Conservation (phyloP, 2,888 invertebrate species). For the Lycophotia porphyrea region DNA sequence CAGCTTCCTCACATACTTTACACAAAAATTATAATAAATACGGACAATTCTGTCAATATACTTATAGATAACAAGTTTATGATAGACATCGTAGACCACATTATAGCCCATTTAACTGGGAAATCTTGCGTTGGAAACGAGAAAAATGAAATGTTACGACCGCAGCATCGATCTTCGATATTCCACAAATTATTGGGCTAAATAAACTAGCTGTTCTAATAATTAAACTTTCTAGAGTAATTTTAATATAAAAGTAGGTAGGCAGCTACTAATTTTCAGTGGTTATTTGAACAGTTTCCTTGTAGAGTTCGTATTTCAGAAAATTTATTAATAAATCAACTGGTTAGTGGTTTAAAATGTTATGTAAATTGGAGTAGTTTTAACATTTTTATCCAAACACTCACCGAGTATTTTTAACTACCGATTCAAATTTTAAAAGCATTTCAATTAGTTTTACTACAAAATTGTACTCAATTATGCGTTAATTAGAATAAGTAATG, state of each 20-base stretch:
- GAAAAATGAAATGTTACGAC: conserved; percentile 1
- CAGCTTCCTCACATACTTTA: conserved; percentile 32
- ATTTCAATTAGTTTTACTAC: conserved; percentile 14
- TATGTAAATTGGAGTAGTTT: neutral
- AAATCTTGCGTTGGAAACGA: neutral
- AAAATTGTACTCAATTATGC: conserved; percentile 16
- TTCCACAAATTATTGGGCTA: neutral
- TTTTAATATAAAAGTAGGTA: conserved; percentile 26
- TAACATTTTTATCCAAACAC: neutral
- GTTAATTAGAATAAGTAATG: neutral
- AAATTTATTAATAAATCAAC: neutral
- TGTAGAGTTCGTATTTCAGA: conserved; percentile 11
- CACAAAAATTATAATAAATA: conserved; percentile 26
- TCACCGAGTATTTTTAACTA: conserved; percentile 31
- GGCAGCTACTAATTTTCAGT: neutral
- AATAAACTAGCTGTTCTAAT: neutral
- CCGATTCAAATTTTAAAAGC: conserved; percentile 17
- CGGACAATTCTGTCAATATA: conserved; percentile 5
- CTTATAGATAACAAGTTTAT: conserved; percentile 34
- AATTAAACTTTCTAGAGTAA: conserved; percentile 6
- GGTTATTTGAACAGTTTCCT: conserved; percentile 20
- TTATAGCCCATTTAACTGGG: neutral
- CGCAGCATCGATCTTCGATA: neutral
- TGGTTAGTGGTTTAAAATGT: neutral
- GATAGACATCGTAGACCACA: conserved; percentile 3